phyloP scores from a whole-genome alignment of 2,888 invertebrate species.

The Cerceris rybyensis region DNA sequence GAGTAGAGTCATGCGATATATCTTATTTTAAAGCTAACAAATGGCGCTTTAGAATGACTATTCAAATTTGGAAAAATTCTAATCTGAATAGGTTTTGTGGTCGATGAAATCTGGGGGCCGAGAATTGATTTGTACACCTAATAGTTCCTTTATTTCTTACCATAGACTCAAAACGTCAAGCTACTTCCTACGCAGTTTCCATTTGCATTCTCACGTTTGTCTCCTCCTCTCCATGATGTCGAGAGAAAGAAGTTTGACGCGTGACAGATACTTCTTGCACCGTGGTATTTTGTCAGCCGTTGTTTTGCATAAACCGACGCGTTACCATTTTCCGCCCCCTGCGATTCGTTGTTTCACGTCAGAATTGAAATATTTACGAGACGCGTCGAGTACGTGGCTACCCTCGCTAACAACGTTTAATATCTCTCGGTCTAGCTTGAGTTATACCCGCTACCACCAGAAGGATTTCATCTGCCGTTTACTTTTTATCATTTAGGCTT shows the following conservation, averaged over 20 bases:
- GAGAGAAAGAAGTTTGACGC: slow-evolving; percentile 41
- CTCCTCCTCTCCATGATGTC: neutral
- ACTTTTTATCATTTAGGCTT: neutral
- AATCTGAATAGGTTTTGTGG: too few relatives aligned
- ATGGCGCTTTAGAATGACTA: too few relatives aligned
- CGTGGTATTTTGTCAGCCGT: slow-evolving; percentile 34
- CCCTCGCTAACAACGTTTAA: slow-evolving; percentile 25
- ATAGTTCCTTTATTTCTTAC: too few relatives aligned
- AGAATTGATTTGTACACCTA: too few relatives aligned
- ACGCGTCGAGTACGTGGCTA: neutral
- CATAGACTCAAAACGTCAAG: too few relatives aligned
- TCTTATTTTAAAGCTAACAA: too few relatives aligned
- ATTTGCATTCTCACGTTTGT: neutral
- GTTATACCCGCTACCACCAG: slow-evolving; percentile 13
- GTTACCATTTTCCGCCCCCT: neutral
- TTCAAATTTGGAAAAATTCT: too few relatives aligned
- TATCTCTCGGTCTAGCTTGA: slow-evolving; percentile 17
- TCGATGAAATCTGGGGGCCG: too few relatives aligned
- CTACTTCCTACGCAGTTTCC: too few relatives aligned
- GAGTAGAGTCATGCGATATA: too few relatives aligned
- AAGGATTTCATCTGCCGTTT: slow-evolving; percentile 2
- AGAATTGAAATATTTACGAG: slow-evolving; percentile 42
- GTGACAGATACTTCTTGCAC: slow-evolving; percentile 38
- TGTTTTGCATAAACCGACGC: slow-evolving; percentile 45
- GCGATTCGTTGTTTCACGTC: slow-evolving; percentile 24